Evolutionary conservation across 2,797 vertebrate species (phyloP), one percentile per base, ranked within the genome.

Genomic region (Platyrinchus mystaceus): DNA sequence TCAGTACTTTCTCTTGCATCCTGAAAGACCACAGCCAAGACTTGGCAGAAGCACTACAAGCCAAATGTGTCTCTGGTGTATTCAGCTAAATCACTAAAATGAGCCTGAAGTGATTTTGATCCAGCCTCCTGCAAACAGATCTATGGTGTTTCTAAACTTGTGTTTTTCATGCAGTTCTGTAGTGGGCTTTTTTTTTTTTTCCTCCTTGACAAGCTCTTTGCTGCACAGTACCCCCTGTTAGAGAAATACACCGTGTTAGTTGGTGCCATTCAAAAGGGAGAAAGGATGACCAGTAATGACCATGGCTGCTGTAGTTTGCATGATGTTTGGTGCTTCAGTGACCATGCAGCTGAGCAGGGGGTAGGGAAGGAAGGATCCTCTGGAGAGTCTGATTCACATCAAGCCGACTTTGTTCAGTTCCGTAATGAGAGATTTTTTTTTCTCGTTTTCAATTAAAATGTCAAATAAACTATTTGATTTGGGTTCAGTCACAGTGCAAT

Each of bases 401-500:
- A 66, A 93, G 47, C 44, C 34, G 39, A 21, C 67, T 94, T 73
- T 46, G 26, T 84, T 92, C 64, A 76, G 47, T 41, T 87, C 69
- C 37, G 41, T 78, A 89, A 86, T 60, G 60, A 87, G 63, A 44
- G 39, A 6, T 62, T 58, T 86, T 92, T 37, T 60, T 81, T 88
- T 56, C 84, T 83, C 52, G 79, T 93, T 95, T 95, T 69, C 83
- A 89, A 93, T 92, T 95, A 93, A 89, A 93, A 92, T 84, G 50
- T 75, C 83, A 93, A 56, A 84, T 80, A 82, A 60, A 49, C 30
- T 71, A 23, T 84, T 94, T 92, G 89, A 93, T 95, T 80, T 92
- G 70, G 80, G 53, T 60, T 91, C 46, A 53, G 52, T 84, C 73
- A 78, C 63, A 90, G 46, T 39, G 23, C 78, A 80, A 43, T 95